Evolutionary conservation across 2,113 vertebrate genomes (phyloP).

Genomic region (Gopherus evgoodei): DNA sequence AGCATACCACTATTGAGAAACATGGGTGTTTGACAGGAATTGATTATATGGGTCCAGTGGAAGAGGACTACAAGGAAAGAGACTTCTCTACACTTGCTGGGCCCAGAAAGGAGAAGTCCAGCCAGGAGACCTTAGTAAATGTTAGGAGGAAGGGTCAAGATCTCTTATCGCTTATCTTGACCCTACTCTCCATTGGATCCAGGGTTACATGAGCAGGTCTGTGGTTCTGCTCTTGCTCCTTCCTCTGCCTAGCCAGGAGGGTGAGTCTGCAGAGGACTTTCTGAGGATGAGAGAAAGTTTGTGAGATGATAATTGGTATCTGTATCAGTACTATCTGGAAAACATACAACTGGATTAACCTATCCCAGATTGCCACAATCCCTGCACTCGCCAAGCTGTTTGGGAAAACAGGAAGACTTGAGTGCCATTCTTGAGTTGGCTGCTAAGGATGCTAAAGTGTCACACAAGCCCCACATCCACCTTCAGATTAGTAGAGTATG

Average conservation of each 20-base stretch:
- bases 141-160: background rate
- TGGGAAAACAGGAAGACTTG: background rate
- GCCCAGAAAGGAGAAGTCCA: conserved; percentile 6
- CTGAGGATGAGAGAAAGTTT: background rate
- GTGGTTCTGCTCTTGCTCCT: background rate
- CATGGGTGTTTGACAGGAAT: background rate
- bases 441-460: background rate
- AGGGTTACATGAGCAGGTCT: background rate
- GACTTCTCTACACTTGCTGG: conserved; percentile 21
- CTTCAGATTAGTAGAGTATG: background rate
- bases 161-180: background rate
- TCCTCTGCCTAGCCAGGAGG: conserved; percentile 12
- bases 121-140: conserved; percentile 21
- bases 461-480: background rate
- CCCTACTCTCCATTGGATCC: background rate
- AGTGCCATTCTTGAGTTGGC: background rate
- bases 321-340: background rate
- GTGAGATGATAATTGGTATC: background rate
- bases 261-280: background rate
- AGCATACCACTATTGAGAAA: background rate
- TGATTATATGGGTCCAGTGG: background rate
- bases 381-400: background rate
- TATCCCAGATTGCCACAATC: background rate
- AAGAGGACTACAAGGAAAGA: background rate
- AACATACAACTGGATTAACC: background rate